Evolutionary conservation across 2,797 vertebrate species (phyloP).

Genomic region (Spatula versicolor): DNA sequence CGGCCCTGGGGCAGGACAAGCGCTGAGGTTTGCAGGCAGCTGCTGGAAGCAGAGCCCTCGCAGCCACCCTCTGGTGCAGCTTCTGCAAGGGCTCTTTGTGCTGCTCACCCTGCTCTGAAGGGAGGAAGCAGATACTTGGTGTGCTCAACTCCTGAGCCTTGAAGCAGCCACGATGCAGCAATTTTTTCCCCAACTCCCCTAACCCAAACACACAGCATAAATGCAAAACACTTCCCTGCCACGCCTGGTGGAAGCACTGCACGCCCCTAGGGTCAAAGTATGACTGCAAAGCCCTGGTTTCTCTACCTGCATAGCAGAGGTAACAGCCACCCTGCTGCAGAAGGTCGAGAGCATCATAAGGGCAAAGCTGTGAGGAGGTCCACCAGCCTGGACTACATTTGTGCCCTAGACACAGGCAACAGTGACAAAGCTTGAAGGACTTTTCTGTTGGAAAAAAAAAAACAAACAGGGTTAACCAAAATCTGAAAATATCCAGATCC

Average conservation of each 20-base stretch:
- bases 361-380: not conserved
- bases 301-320: not conserved
- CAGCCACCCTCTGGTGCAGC: not conserved
- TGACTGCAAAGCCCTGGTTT: not conserved
- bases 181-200: not conserved
- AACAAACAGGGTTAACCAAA: not conserved
- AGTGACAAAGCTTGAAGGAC: not conserved
- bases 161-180: rapidly evolving
- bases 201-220: not conserved
- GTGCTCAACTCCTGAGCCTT: not conserved
- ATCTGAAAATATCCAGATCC: not conserved
- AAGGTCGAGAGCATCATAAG: not conserved
- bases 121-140: no score
- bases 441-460: not conserved
- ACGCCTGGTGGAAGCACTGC: rapidly evolving
- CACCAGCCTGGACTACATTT: not conserved
- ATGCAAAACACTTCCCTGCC: not conserved
- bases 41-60: not conserved
- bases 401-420: rapidly evolving
- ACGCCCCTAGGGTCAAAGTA: not conserved
- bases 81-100: not conserved
- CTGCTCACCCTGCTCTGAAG: not conserved
- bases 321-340: not conserved
- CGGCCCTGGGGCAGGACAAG: rapidly evolving
- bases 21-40: not conserved